A percentile compares a stretch with the other conserved stretches of the same genome.
These are phyloP conservation scores for Trachops cirrhosus DNA, from an alignment of 2,797 vertebrate species.

Conservation along the genomic window DNA sequence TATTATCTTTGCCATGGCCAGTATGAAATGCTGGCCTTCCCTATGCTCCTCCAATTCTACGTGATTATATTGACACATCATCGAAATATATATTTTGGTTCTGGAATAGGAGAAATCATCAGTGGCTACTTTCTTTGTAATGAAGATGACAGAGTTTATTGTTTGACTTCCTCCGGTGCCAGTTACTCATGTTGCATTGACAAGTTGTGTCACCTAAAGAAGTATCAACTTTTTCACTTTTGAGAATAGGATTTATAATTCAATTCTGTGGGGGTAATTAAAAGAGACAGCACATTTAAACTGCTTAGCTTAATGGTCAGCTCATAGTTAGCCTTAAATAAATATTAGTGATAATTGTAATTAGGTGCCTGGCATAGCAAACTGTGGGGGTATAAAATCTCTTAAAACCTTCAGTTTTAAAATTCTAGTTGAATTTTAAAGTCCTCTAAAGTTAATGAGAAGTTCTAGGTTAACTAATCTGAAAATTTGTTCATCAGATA, in stretches of 20 bases:
- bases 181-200: neutral
- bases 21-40: neutral
- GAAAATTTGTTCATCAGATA: neutral
- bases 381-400: neutral
- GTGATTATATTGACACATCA: neutral
- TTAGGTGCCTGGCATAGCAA: neutral
- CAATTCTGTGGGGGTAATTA: neutral
- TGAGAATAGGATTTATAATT: neutral
- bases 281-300: neutral
- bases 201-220: neutral
- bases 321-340: neutral
- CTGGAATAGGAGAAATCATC: neutral
- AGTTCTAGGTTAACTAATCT: neutral
- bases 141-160: neutral
- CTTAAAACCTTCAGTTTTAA: neutral
- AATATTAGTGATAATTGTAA: neutral
- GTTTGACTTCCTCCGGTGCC: neutral
- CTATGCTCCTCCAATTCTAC: neutral
- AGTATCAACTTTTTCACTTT: neutral
- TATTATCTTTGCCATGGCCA: neutral
- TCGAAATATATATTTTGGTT: too few relatives aligned
- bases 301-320: neutral
- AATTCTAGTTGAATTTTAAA: neutral
- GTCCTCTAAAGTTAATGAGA: neutral
- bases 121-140: neutral